Percentiles rank a stretch among this genome's conserved stretches.
Evolutionary conservation across 2,797 vertebrate genomes (phyloP).

Genomic region (Nyctalus aviator): DNA sequence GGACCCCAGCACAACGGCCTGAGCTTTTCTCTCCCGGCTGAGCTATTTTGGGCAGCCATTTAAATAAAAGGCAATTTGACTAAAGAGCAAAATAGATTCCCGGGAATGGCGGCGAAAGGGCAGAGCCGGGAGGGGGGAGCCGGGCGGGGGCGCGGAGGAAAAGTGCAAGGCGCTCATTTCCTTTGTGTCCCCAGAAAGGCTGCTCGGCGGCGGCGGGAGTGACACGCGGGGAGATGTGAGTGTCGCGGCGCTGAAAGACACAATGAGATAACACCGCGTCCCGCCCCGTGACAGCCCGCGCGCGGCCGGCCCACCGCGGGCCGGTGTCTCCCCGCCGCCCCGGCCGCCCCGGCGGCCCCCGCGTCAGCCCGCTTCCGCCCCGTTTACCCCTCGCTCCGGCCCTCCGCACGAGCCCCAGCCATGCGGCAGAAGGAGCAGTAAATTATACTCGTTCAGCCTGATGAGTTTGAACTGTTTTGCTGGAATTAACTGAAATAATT

Average conservation of each 20-base stretch:
- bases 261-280: slow-evolving; percentile 96
- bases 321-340: slow-evolving; percentile 88
- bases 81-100: slow-evolving; percentile 90
- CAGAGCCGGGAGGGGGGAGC: slow-evolving; percentile 82
- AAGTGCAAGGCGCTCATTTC: slow-evolving; percentile 90
- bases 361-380: slow-evolving; percentile 92
- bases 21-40: slow-evolving; percentile 84
- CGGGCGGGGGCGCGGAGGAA: slow-evolving; percentile 44
- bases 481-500: slow-evolving; percentile 91
- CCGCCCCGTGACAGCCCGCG: slow-evolving; percentile 91
- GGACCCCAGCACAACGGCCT: slow-evolving; percentile 82
- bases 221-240: slow-evolving; percentile 92
- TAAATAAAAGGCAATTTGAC: slow-evolving; percentile 91
- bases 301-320: slow-evolving; percentile 86
- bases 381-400: slow-evolving; percentile 91
- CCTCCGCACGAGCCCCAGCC: slow-evolving; percentile 91
- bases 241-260: slow-evolving; percentile 93
- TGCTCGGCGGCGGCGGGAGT: slow-evolving; percentile 88
- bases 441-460: slow-evolving; percentile 90
- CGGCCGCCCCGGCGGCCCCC: slow-evolving; percentile 87
- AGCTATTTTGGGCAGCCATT: slow-evolving; percentile 89
- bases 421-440: slow-evolving; percentile 91
- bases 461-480: slow-evolving; percentile 91
- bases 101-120: slow-evolving; percentile 87
- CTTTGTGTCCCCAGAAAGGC: slow-evolving; percentile 91